Base-by-base conservation (phyloP, 1,140 invertebrate genomes). In the Drosophila leontia region DNA sequence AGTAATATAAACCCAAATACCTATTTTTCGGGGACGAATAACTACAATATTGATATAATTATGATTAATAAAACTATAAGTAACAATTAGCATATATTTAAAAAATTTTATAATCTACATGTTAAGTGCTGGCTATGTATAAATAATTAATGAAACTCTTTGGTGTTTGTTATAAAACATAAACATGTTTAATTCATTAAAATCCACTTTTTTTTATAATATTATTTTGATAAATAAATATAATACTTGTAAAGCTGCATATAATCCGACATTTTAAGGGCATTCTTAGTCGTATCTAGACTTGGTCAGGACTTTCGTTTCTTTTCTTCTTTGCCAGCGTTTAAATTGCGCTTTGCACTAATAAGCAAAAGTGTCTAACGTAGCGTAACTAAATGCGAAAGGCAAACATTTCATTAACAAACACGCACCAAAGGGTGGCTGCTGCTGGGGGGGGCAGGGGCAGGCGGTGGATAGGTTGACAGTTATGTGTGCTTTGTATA, bases 321-420 rank as follows among this genome's bases (percentile, higher is more conserved):
- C n/a, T 56, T 51, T 42, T 56, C 34, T 69, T 60, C 50, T 64
- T 70, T 19, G 42, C 60, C 69, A 58, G 53, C 81, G 78, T 80
- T 87, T 87, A 87, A 88, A 86, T 77, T 88, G 76, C 80, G 84
- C 84, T 87, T 83, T 83, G 79, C 84, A 88, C 84, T 90, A 90
- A 88, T 90, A 90, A 87, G 84, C 84, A 87, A 90, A 87, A 90
- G 84, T 87, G 84, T 90, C 85, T 87, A 88, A 88, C 84, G 74
- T 88, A 88, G 84, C 84, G 84, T 88, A 81, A 87, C 83, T 86
- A 87, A 86, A 86, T 86, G 83, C 79, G 83, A 86, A 86, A 88
- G 78, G 78, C 84, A 88, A 88, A 88, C 84, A 88, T 88, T 88
- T 88, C 80, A 87, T 88, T 88, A 88, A 88, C 80, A 88, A 87